phyloP scores from a whole-genome alignment of 2,797 vertebrate species.

The Thunnus albacares region DNA sequence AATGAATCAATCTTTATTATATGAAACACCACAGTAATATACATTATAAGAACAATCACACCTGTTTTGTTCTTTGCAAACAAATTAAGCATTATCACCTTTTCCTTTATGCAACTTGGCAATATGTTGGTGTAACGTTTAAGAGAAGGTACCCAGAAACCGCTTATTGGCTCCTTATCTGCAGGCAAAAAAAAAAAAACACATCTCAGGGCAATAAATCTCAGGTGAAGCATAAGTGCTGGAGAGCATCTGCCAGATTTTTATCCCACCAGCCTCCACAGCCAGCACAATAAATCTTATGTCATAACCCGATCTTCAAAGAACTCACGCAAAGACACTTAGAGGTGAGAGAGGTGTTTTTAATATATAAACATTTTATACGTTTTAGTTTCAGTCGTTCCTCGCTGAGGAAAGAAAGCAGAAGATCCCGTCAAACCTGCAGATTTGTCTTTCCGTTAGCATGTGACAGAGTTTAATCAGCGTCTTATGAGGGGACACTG shows the following conservation, averaged over 20 bases:
- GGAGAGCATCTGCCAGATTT: constrained; percentile 11
- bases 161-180: not conserved
- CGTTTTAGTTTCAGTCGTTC: not conserved
- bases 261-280: not conserved
- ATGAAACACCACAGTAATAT: not conserved
- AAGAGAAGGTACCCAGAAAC: not conserved
- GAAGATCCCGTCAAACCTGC: accelerated
- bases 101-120: not conserved
- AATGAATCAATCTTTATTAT: not conserved
- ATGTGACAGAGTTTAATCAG: not conserved
- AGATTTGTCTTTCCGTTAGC: constrained; percentile 1
- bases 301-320: constrained; percentile 16
- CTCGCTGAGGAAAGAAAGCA: not conserved
- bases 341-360: not conserved
- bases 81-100: constrained; percentile 7
- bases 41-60: not conserved
- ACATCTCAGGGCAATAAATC: constrained; percentile 2
- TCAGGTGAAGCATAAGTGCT: not conserved
- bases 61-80: constrained; percentile 10
- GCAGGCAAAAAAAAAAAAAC: not conserved
- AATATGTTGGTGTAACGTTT: not conserved
- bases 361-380: not conserved
- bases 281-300: constrained; percentile 34
- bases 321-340: not conserved
- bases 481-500: constrained; percentile 2